Evolutionary conservation across 92 coral and sea anemone genomes (phyloP), one percentile per base, ranked within the genome.

Genomic region (Montipora capitata): DNA sequence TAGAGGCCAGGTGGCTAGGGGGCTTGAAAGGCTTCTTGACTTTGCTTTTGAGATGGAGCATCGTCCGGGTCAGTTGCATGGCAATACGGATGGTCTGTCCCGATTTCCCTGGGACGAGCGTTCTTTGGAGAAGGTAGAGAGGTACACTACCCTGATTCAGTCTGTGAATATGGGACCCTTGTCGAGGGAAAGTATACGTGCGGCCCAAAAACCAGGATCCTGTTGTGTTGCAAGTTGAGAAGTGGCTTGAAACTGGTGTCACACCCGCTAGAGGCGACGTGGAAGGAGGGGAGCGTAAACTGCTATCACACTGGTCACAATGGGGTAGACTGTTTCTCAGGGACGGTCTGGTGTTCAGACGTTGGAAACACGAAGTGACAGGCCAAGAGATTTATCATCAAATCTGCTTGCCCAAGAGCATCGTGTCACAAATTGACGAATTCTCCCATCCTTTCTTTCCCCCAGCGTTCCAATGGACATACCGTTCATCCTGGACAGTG

Each of bases 321-420:
- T 85, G 73, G 68, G 90, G 81, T 12, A 17, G 76, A 40, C 51
- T 58, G n/a, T 57, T 71, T n/a, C 81, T 38, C 59, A 76, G 61
- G 61, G 89, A 90, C 68, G 87, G 78, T 38, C 80, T 90, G 40
- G 42, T 90, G 69, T 83, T 64, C 59, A 72, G 93, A 51, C 54
- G 72, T 51, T 89, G 82, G 85, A 89, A 89, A 83, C 42, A 84
- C 17, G 81, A 89, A 73, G 44, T 51, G 68, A 68, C 77, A 7
- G 85, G 83, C 77, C 76, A 77, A 17, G 79, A 39, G 40, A n/a
- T n/a, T n/a, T n/a, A n/a, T n/a, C n/a, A n/a, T n/a, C n/a, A 81
- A 59, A 52, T 91, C n/a, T 85, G 91, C 76, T 64, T 91, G 40
- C 78, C 94, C 2, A 78, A 85, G 52, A 80, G 78, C 18, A 75